phyloP scores from a whole-genome alignment of 2,113 vertebrate genomes.

The Lophotis ruficrista region DNA sequence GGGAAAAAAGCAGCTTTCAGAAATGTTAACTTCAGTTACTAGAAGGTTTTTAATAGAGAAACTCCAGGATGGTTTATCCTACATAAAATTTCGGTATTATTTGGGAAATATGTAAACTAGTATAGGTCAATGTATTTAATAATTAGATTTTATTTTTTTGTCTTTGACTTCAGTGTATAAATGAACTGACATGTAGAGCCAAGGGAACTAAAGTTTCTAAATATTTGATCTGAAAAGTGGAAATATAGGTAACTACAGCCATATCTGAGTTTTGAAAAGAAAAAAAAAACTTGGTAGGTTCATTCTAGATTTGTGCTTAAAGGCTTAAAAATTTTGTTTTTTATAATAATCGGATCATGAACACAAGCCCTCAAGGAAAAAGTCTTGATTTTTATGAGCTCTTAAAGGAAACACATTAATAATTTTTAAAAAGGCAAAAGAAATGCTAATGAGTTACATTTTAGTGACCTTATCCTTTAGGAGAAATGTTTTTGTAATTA shows the following conservation, averaged over 20 bases:
- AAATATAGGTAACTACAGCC: not conserved
- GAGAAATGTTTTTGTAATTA: not conserved
- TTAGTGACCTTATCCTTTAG: not conserved
- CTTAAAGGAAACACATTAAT: not conserved
- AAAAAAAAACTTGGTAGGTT: not conserved
- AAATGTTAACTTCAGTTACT: not conserved
- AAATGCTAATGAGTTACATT: not conserved
- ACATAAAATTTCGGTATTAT: not conserved
- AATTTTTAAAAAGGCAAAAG: not conserved
- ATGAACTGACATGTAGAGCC: not conserved
- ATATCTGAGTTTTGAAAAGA: not conserved
- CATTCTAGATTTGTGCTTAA: not conserved
- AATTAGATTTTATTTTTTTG: not conserved
- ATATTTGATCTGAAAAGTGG: not conserved
- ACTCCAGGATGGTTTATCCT: not conserved
- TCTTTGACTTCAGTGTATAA: not conserved
- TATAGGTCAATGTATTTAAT: not conserved
- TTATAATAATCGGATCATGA: not conserved
- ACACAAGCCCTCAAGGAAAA: not conserved
- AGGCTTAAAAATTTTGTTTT: not conserved
- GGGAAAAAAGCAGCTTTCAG: not conserved
- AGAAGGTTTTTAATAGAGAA: not conserved
- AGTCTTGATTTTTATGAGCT: not conserved
- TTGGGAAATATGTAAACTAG: not conserved
- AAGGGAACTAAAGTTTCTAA: not conserved